A percentile compares a stretch with the other conserved stretches of the same genome.
These are phyloP conservation scores for Antheraea yamamai DNA, from an alignment of 2,888 invertebrate genomes.

Conservation along the genomic window DNA sequence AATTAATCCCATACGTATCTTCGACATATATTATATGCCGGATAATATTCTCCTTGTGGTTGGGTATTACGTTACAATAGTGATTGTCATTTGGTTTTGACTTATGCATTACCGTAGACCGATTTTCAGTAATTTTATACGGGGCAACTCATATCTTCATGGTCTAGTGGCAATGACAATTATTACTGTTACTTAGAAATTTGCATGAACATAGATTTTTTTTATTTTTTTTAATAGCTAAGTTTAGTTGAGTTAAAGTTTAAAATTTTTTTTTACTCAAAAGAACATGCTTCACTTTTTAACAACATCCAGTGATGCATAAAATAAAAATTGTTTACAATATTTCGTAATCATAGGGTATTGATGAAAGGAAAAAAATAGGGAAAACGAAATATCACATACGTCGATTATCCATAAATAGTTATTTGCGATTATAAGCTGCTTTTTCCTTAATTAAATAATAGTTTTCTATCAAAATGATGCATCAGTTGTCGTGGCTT, in stretches of 20 bases:
- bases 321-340: too few relatives aligned
- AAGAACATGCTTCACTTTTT: too few relatives aligned
- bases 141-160: background rate
- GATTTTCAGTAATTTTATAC: slow-evolving; percentile 11
- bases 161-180: background rate
- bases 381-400: too few relatives aligned
- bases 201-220: background rate
- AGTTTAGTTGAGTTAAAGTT: background rate
- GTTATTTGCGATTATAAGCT: too few relatives aligned
- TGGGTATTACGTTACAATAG: slow-evolving; percentile 28
- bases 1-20: background rate
- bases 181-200: background rate
- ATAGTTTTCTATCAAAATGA: too few relatives aligned
- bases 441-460: too few relatives aligned
- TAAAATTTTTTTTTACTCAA: too few relatives aligned
- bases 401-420: too few relatives aligned
- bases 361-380: too few relatives aligned
- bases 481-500: too few relatives aligned
- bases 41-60: slow-evolving; percentile 30
- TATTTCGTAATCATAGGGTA: too few relatives aligned
- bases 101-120: background rate
- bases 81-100: slow-evolving; percentile 22
- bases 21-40: background rate
- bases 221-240: background rate
- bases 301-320: too few relatives aligned